Evolutionary conservation across 1,140 invertebrate genomes (phyloP), one percentile per base, ranked within the genome.

Genomic region (Rhagoletis zephyria): DNA sequence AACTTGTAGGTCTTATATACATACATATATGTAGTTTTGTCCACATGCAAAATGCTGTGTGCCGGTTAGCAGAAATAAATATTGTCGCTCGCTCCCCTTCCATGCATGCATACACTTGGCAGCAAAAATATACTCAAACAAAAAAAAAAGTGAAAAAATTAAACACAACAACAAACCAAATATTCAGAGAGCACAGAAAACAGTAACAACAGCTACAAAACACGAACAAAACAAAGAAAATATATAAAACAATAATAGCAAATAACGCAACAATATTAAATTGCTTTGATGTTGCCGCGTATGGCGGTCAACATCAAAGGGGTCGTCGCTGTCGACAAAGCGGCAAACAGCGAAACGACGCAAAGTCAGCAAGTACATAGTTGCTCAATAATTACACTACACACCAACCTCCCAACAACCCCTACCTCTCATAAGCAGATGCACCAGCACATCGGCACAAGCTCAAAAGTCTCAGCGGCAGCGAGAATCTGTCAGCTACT

Each of bases 211-310:
- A 19, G 30, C 63, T 19, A 19, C 63, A 64, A 64, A 64, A 64
- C 63, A 30, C 9, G 16, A 64, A 19, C 30, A 64, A 64, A 64
- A 64, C n/a, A 64, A 64, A 5, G 5, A 42, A 48, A 42, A 77
- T 42, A 45, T 77, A 45, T 42, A 77, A 77, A 48, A 48, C 42
- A 77, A 40, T 48, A 77, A 48, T 48, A 48, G 42, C 70, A 77
- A 77, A 30, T 30, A 4, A 42, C 70, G 40, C 16, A 77, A 45
- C 40, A 10, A 14, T 45, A 77, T 45, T 77, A 77, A 30, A 19
- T 64, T 64, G 6, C 63, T 64, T 64, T 64, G 63, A 64, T 64
- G n/a, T 64, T 64, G 5, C 63, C 63, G 63, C n/a, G 63, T 64
- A 19, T 7, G 63, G 63, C 63, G 63, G n/a, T 9, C 3, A 64